Evolutionary conservation across 2,113 vertebrate genomes (phyloP).

Genomic region (Picathartes gymnocephalus): DNA sequence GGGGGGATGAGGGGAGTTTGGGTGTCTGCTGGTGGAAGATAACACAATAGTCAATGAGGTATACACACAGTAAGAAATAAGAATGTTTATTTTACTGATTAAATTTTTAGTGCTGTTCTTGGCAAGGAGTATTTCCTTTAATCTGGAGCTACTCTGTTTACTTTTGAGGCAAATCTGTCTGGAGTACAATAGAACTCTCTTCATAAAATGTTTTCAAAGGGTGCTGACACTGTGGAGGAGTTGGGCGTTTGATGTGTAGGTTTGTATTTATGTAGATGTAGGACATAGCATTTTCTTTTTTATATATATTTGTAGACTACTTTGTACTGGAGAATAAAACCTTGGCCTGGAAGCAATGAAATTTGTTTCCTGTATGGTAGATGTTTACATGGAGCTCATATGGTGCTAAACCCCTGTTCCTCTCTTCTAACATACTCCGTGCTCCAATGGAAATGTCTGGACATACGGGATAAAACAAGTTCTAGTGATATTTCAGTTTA

Average conservation of each 20-base stretch:
- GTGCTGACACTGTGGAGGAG: slow-evolving; percentile 14
- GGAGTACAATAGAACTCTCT: slow-evolving; percentile 35
- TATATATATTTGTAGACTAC: background rate
- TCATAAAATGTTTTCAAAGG: slow-evolving; percentile 21
- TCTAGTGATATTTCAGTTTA: background rate
- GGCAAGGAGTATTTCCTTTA: slow-evolving; percentile 51
- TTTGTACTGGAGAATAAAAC: slow-evolving; percentile 32
- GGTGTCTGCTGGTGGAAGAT: background rate
- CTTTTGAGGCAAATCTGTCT: slow-evolving; percentile 50
- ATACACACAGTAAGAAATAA: slow-evolving; percentile 27
- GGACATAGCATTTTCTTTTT: background rate
- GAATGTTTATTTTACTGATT: slow-evolving; percentile 60
- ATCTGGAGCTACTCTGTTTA: slow-evolving; percentile 56
- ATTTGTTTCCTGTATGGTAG: background rate
- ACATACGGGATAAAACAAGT: background rate
- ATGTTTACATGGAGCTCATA: slow-evolving; percentile 19
- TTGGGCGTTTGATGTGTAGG: slow-evolving; percentile 12
- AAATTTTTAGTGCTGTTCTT: slow-evolving; percentile 61
- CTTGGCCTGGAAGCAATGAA: background rate
- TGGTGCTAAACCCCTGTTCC: background rate
- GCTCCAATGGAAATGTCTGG: background rate
- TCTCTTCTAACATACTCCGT: background rate
- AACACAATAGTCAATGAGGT: slow-evolving; percentile 44
- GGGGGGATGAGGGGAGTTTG: background rate
- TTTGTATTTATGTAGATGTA: slow-evolving; percentile 31